These are phyloP conservation scores for Cosmopolites sordidus DNA, from an alignment of 2,888 invertebrate species.

Conservation along the genomic window DNA sequence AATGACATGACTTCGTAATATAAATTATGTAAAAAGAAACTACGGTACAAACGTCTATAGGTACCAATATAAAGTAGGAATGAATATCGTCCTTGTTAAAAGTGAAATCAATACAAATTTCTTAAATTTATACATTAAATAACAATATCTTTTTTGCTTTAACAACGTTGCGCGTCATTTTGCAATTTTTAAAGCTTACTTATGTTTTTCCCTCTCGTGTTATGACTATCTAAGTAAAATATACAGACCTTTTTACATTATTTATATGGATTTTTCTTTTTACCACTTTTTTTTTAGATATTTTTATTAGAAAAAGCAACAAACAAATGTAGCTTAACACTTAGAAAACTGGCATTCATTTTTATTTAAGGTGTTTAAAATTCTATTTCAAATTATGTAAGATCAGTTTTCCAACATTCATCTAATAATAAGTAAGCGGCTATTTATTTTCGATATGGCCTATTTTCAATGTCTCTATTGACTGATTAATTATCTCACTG, in stretches of 20 bases:
- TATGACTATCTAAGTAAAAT: constrained; percentile 13
- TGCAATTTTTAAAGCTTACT: constrained; percentile 15
- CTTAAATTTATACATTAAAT: background rate
- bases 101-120: background rate
- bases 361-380: no score
- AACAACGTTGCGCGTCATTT: constrained; percentile 5
- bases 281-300: constrained; percentile 8
- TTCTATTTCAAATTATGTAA: no score
- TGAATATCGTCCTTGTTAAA: no score
- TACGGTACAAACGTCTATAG: no score
- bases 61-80: no score
- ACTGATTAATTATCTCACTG: no score
- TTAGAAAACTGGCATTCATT: background rate
- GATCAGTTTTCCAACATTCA: no score
- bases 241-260: constrained; percentile 18
- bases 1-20: no score
- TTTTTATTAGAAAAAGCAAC: constrained; percentile 6
- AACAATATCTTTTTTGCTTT: constrained; percentile 3
- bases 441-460: no score
- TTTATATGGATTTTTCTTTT: constrained; percentile 13
- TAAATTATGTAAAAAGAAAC: no score
- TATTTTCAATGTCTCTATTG: no score
- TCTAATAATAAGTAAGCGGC: no score
- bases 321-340: background rate
- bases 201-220: background rate